phyloP scores from a whole-genome alignment of 1,140 invertebrate genomes.

The Cotesia typhae region DNA sequence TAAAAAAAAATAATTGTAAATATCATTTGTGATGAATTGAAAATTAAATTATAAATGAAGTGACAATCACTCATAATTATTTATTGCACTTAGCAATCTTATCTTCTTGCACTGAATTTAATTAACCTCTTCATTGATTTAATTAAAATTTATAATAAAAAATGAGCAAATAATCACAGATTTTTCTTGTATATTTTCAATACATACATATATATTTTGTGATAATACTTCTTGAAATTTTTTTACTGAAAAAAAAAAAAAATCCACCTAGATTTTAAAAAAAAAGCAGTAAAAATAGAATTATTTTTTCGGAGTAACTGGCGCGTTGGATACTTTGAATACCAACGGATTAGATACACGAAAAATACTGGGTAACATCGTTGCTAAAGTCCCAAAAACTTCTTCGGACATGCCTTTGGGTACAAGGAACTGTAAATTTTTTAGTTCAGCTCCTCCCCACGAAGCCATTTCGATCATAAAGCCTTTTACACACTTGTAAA shows the following conservation, averaged over 20 bases:
- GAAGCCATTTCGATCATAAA: slow-evolving; percentile 99
- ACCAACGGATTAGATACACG: slow-evolving; percentile 88
- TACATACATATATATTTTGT: background rate
- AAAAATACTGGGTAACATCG: slow-evolving; percentile 90
- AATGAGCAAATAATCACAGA: too few relatives aligned
- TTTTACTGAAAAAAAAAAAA: background rate
- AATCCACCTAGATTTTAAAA: too few relatives aligned
- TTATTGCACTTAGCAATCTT: too few relatives aligned
- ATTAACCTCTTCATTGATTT: too few relatives aligned
- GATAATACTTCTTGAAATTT: background rate
- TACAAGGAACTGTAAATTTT: slow-evolving; percentile 86
- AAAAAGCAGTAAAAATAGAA: background rate
- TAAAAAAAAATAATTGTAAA: too few relatives aligned
- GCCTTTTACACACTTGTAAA: slow-evolving; percentile 98
- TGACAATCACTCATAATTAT: too few relatives aligned
- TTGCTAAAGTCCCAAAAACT: slow-evolving; percentile 83
- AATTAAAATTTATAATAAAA: too few relatives aligned
- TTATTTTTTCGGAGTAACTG: slow-evolving; percentile 64
- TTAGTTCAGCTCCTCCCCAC: slow-evolving; percentile 88
- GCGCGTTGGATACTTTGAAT: slow-evolving; percentile 67
- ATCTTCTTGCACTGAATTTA: too few relatives aligned
- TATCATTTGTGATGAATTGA: too few relatives aligned
- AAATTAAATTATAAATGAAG: too few relatives aligned
- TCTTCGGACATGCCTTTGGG: slow-evolving; percentile 85
- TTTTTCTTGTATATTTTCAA: too few relatives aligned